phyloP scores from a whole-genome alignment of 2,888 invertebrate species.

The Pseudanteris insignis region DNA sequence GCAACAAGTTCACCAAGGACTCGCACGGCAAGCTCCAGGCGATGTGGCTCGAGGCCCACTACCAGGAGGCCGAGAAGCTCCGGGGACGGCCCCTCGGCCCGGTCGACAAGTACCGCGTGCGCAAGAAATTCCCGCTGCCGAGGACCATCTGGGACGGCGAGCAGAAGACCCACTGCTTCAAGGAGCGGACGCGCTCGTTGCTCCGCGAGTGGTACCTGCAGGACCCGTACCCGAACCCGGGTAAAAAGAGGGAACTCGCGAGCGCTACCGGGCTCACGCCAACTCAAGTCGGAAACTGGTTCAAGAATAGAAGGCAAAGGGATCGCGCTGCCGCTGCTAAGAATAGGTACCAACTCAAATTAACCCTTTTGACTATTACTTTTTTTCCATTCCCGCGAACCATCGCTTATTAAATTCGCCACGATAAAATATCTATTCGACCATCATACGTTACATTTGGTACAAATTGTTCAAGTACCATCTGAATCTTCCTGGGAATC shows the following conservation, averaged over 20 bases:
- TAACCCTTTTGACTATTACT: conserved; percentile 55
- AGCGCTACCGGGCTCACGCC: conserved; percentile 91
- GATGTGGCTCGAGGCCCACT: conserved; percentile 95
- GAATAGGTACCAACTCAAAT: conserved; percentile 80
- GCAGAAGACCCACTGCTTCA: conserved; percentile 96
- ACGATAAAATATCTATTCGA: too few species aligned
- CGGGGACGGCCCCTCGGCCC: conserved; percentile 91
- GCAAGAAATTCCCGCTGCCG: conserved; percentile 93
- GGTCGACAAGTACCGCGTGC: conserved; percentile 91
- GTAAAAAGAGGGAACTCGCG: conserved; percentile 90
- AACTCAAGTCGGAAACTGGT: conserved; percentile 94
- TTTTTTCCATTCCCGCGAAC: not conserved
- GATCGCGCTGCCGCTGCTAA: conserved; percentile 94
- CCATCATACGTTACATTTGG: too few species aligned
- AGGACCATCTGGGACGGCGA: conserved; percentile 96
- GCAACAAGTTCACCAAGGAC: conserved; percentile 88
- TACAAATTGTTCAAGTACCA: too few species aligned
- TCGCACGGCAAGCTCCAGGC: conserved; percentile 89
- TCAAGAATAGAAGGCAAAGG: conserved; percentile 87
- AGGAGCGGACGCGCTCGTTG: conserved; percentile 93
- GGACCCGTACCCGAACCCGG: conserved; percentile 95
- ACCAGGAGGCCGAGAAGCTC: conserved; percentile 90
- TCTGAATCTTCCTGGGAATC: too few species aligned
- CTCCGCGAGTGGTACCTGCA: conserved; percentile 98
- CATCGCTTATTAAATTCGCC: too few species aligned